phyloP scores from a whole-genome alignment of 2,888 invertebrate species.

The Amiota mariae region DNA sequence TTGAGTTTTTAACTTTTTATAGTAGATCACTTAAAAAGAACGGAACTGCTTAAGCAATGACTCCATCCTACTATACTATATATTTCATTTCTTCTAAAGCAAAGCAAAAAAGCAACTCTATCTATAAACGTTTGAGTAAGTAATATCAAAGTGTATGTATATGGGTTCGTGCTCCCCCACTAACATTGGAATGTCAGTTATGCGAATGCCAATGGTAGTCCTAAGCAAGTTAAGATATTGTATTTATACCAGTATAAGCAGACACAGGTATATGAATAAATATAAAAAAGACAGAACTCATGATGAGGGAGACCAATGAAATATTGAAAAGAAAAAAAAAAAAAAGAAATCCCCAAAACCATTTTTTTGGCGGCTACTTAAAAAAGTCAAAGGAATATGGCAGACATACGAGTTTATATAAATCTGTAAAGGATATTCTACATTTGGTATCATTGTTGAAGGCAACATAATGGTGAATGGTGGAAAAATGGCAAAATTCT shows the following conservation, averaged over 20 bases:
- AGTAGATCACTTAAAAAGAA: no score
- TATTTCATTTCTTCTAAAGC: no score
- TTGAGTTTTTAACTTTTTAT: no score
- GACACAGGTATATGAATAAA: background rate
- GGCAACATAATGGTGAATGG: slow-evolving; percentile 35
- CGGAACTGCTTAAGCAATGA: no score
- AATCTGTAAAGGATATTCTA: no score
- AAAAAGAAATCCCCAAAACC: background rate
- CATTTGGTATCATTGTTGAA: no score
- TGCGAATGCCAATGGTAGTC: background rate
- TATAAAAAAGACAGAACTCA: background rate
- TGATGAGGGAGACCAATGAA: slow-evolving; percentile 17
- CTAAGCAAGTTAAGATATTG: no score
- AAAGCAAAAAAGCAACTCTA: no score
- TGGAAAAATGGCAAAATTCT: slow-evolving; percentile 33
- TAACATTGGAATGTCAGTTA: slow-evolving; percentile 9
- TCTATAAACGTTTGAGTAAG: no score
- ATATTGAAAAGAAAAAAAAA: background rate
- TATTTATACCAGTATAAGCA: background rate
- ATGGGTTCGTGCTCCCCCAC: background rate
- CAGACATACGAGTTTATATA: no score
- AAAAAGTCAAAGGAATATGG: background rate
- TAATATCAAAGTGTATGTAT: no score
- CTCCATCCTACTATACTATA: no score
- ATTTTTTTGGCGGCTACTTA: slow-evolving; percentile 3